These are phyloP conservation scores for Spermophilus dauricus DNA, from an alignment of 2,113 vertebrate genomes.

Conservation along the genomic window DNA sequence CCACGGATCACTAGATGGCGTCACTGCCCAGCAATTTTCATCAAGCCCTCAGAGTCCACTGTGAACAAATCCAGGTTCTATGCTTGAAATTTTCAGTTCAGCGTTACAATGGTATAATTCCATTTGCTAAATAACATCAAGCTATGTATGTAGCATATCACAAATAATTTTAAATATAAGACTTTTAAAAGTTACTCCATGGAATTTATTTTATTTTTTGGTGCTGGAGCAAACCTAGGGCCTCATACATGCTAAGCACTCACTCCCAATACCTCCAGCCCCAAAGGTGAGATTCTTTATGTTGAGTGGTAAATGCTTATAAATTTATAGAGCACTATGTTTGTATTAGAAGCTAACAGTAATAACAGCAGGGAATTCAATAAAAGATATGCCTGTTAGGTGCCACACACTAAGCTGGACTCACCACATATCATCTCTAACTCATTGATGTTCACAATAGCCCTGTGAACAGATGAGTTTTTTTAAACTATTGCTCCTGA, in stretches of 20 bases:
- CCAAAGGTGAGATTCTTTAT: not conserved
- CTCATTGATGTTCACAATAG: not conserved
- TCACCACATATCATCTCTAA: accelerated
- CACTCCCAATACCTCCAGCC: not conserved
- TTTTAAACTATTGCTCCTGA: not conserved
- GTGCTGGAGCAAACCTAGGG: not conserved
- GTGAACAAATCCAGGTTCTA: conserved; percentile 29
- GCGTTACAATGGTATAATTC: not conserved
- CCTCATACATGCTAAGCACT: not conserved
- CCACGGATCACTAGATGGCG: conserved; percentile 81
- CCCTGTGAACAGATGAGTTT: not conserved
- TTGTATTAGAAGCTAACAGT: not conserved
- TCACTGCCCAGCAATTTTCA: not conserved
- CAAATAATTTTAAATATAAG: not conserved
- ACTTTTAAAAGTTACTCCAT: not conserved
- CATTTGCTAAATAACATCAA: not conserved
- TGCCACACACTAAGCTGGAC: not conserved
- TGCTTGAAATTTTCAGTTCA: not conserved
- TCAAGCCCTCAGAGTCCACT: not conserved
- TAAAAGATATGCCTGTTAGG: not conserved
- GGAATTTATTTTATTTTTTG: not conserved
- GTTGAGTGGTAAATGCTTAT: not conserved
- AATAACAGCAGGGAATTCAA: not conserved
- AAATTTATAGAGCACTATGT: not conserved
- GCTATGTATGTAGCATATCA: not conserved